A percentile compares a stretch with the other conserved stretches of the same genome.
phyloP scores from a whole-genome alignment of 2,888 invertebrate species.

The Amphimallon solstitiale region DNA sequence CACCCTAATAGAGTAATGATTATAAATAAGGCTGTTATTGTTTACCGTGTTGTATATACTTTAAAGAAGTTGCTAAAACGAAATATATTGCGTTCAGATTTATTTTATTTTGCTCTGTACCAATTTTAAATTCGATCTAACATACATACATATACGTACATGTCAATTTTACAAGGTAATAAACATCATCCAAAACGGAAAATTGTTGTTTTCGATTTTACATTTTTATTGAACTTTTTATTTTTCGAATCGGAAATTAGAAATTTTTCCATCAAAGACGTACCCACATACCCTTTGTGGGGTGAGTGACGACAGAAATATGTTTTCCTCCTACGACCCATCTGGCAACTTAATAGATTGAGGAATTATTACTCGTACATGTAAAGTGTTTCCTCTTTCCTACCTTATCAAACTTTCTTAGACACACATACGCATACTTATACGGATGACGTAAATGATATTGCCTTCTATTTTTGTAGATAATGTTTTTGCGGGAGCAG shows the following conservation, averaged over 20 bases:
- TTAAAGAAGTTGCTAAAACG: no score
- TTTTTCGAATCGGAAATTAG: slow-evolving; percentile 7
- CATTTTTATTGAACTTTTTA: slow-evolving; percentile 6
- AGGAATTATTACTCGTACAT: not conserved
- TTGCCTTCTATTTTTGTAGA: no score
- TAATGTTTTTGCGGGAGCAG: no score
- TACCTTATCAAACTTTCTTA: no score
- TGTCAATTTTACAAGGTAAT: no score
- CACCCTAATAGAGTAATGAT: no score
- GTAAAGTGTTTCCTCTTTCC: not conserved
- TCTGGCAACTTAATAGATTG: not conserved
- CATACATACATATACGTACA: no score
- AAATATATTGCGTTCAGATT: no score
- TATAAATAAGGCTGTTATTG: no score
- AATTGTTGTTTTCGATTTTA: not conserved
- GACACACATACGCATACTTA: not conserved
- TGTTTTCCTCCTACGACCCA: not conserved
- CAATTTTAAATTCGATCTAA: no score
- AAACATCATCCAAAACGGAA: not conserved
- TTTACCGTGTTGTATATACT: no score
- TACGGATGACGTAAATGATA: not conserved
- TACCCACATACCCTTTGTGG: not conserved
- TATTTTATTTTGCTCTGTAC: no score
- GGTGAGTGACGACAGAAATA: not conserved
- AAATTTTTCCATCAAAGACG: slow-evolving; percentile 4